Base-by-base conservation (phyloP, 2,113 vertebrate species). In the Origma solitaria region DNA sequence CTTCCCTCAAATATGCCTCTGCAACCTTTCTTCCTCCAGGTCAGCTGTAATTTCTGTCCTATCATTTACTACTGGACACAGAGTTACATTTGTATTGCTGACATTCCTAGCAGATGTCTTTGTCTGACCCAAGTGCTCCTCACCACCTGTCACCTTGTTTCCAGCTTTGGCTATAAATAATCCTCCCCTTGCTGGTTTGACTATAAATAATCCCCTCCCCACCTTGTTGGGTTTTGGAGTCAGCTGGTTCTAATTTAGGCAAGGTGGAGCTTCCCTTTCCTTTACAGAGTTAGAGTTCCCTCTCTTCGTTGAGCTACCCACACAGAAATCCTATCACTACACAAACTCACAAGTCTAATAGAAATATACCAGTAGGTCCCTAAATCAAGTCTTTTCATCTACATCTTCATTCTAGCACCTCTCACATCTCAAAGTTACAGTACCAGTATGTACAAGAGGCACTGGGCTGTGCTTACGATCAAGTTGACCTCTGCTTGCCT, bases 121-220 rank as follows among this genome's bases (percentile, higher is more conserved):
- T 58, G 25, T 50, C 89, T 89, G 85, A 97, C 85, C 94, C 76
- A 88, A 92, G 47, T 5, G 35, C 68, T 92, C 92, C 82, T 90
- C 60, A 96, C 87, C 91, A 97, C 93, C 93, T 95, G 87, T 51
- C 8, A 0, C 84, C 51, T 56, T 65, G 35, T 75, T 90, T 87
- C 82, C 93, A 94, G 47, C 62, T 96, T 92, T 66, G 33, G 28
- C 86, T 94, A 95, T 95, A 95, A 95, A 94, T 96, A 95, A 96
- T 86, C 21, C 35, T 79, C 24, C 62, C 53, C 45, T 90, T 70
- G 68, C 75, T 80, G 62, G 54, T 86, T 90, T 90, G 90, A 44
- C 95, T 95, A 91, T 91, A 93, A 97, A 94, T 96, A 96, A 95
- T 88, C 68, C 35, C 58, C 33, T 88, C 84, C 54, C 47, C 47